Conservation (phyloP, 2,888 invertebrate species). For the Orthosia incerta region DNA sequence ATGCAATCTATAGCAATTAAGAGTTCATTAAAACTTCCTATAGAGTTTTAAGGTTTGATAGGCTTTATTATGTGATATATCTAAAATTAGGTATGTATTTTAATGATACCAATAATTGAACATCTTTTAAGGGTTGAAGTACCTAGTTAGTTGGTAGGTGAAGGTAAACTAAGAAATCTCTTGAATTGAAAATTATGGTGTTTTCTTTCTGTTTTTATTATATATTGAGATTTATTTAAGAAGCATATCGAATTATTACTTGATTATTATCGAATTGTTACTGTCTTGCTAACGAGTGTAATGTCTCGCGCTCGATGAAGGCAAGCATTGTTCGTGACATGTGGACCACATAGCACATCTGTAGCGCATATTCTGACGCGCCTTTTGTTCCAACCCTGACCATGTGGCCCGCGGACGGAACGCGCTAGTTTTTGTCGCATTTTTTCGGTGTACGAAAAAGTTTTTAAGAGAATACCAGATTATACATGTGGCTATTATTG, state of each 20-base stretch:
- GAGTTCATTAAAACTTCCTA: too few relatives aligned
- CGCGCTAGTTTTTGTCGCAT: slow-evolving; percentile 81
- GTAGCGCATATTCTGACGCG: slow-evolving; percentile 87
- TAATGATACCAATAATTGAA: background rate
- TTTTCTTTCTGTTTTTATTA: background rate
- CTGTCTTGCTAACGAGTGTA: slow-evolving; percentile 66
- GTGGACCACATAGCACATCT: slow-evolving; percentile 84
- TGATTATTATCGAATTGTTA: slow-evolving; percentile 58
- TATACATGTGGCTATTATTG: slow-evolving; percentile 74
- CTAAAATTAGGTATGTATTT: background rate
- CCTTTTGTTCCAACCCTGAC: slow-evolving; percentile 84
- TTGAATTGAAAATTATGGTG: background rate
- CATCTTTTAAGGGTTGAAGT: background rate
- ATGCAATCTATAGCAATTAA: background rate
- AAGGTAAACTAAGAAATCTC: background rate
- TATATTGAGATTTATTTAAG: slow-evolving; percentile 48
- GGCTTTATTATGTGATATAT: too few relatives aligned
- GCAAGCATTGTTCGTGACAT: slow-evolving; percentile 80
- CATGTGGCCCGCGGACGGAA: slow-evolving; percentile 83
- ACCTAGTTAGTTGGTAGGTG: background rate
- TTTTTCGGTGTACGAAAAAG: slow-evolving; percentile 79
- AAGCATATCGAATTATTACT: slow-evolving; percentile 60
- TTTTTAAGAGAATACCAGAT: slow-evolving; percentile 67
- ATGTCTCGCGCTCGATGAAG: slow-evolving; percentile 73
- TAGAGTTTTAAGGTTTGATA: too few relatives aligned